Evolutionary conservation across 2,888 invertebrate species (phyloP), one percentile per base, ranked within the genome.

Genomic region (Augochlorella aurata): DNA sequence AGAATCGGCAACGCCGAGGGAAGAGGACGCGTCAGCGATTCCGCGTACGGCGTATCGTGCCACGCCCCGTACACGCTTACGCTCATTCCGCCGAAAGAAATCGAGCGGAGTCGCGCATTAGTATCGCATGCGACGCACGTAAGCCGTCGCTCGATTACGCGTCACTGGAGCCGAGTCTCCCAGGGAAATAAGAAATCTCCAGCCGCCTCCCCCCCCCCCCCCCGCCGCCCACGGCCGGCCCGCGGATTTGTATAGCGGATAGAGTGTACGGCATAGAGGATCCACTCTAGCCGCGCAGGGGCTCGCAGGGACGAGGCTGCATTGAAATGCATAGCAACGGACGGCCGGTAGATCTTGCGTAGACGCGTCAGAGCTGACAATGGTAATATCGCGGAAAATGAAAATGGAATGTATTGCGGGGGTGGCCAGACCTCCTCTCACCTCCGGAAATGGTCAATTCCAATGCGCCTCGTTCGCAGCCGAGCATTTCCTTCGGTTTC

Each of bases 111-210:
- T 45, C 24, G 21, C 65, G 68, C 61, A 80, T 86, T 86, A 76
- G 47, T 76, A 72, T 52, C 44, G 79, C 49, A 86, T 83, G 87
- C 86, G 49, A 71, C 29, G 74, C 86, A 85, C 85, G 86, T 86
- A 85, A 83, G 63, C 70, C 79, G 73, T 21, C 67, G 80, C 68
- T 86, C 85, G 85, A 87, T 87, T 87, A 85, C 83, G 65, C 79
- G 81, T 85, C 78, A 70, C 24, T 14, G 24, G 21, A 58, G 68
- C 69, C 47, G 80, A 78, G 77, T 68, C 5, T 87, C 70, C 83
- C 65, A 73, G 77, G 82, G 88, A 88, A 88, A 86, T 88, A 88
- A 86, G 88, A 84, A 86, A 84, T 87, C 76, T 76, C 69, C 65
- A 16, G 24, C 61, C 16, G 61, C 29, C 29, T 29, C 61, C 9